phyloP scores from a whole-genome alignment of 2,888 invertebrate species.

The Drosophila seclusa region DNA sequence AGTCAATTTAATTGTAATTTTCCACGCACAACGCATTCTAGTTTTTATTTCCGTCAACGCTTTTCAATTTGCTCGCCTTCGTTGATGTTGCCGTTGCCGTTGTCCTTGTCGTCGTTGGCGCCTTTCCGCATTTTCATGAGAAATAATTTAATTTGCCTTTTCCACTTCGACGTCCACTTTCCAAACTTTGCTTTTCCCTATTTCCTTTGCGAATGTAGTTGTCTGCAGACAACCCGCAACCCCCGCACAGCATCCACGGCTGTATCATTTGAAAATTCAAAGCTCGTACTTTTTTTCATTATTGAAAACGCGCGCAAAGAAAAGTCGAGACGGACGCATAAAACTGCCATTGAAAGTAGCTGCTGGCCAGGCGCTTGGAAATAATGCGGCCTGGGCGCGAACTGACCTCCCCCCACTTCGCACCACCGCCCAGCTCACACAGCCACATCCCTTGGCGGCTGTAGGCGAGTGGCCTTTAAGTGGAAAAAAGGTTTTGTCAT shows the following conservation, averaged over 20 bases:
- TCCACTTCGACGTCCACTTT: slow-evolving; percentile 76
- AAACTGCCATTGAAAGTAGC: slow-evolving; percentile 69
- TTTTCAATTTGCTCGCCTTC: slow-evolving; percentile 57
- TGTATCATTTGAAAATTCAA: slow-evolving; percentile 75
- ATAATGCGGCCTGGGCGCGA: slow-evolving; percentile 67
- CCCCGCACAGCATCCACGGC: slow-evolving; percentile 3
- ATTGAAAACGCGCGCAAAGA: slow-evolving; percentile 62
- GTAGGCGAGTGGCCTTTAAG: slow-evolving; percentile 57
- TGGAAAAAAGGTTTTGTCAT: slow-evolving; percentile 76
- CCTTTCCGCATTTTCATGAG: slow-evolving; percentile 64
- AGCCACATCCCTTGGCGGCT: slow-evolving; percentile 12
- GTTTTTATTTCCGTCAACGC: slow-evolving; percentile 67
- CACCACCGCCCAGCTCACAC: background rate
- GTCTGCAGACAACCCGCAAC: slow-evolving; percentile 27
- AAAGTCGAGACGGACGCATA: slow-evolving; percentile 56
- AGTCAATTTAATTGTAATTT: slow-evolving; percentile 82
- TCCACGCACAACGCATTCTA: slow-evolving; percentile 69
- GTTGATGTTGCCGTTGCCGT: slow-evolving; percentile 16
- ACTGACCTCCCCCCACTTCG: slow-evolving; percentile 19
- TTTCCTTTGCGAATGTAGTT: slow-evolving; percentile 62
- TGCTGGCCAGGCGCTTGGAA: slow-evolving; percentile 49
- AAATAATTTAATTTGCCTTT: slow-evolving; percentile 80
- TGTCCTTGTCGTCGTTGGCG: slow-evolving; percentile 31
- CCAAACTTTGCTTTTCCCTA: slow-evolving; percentile 69
- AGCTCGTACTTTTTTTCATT: slow-evolving; percentile 70